Evolutionary conservation across 1,140 invertebrate genomes (phyloP), one percentile per base, ranked within the genome.

Genomic region (Idris sp.): DNA sequence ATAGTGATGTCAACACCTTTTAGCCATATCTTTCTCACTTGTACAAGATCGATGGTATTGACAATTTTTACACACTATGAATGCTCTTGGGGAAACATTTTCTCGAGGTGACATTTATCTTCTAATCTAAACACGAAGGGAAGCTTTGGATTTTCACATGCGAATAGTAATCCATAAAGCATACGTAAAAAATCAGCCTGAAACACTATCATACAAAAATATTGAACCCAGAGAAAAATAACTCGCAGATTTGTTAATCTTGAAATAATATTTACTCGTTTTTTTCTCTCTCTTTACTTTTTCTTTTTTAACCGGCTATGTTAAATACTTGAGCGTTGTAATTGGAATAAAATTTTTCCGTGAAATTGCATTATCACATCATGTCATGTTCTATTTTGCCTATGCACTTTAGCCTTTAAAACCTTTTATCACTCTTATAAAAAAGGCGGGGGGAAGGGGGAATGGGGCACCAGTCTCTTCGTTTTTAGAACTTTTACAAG

Each of bases 91-190:
- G 43, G 13, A 44, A 44, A 53, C 46, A 40, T 38, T 69, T 58
- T 69, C 36, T 16, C 53, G 22, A 30, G 19, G 18, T 68, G 64
- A 68, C 64, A 58, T 68, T 68, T 68, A 68, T 58, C 51, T 58
- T 14, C 64, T 58, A 58, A 68, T 68, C 53, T 68, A 68, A 68
- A 69, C 65, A 61, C 38, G 64, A 68, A 59, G 64, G 64, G 64
- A 51, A 68, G 30, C 64, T 68, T 58, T 41, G 46, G 36, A 64
- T 43, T 68, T 59, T 25, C 49, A 44, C 53, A 19, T 51, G 16
- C 38, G 25, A 49, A 48, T 49, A 18, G 31, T 67, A 58, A 67
- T 67, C 51, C 51, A 8, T 49, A 49, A 49, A 58, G 46, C 51
- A 56, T 33, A 67, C 43, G 31, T 25, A 16, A 67, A 67, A 67